Base-by-base conservation (phyloP, 2,888 invertebrate genomes). In the Sussaba pulchella region DNA sequence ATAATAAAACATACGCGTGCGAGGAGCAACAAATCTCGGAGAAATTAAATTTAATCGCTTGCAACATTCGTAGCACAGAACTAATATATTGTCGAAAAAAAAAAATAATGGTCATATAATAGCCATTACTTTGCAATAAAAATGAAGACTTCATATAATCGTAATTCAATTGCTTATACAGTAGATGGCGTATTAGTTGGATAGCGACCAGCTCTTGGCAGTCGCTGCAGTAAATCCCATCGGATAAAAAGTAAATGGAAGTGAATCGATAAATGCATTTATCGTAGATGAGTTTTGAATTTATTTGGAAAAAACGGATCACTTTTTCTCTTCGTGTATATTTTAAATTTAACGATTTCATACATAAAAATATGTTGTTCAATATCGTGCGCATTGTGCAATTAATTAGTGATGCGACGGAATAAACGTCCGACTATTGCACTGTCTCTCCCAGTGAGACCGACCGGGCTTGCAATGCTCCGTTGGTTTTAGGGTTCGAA, bases 391-490 rank as follows among this genome's bases (percentile, higher is more conserved):
- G 2, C 21, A 26, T 52, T 24, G 14, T 31, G 24, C 12, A n/a
- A 54, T 54, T 54, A 4, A 31, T 26, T 26, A 5, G 31, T n/a
- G 26, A n/a, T 2, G 1, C 10, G 6, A 26, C 1, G n/a, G 12
- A 14, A 6, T 36, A 31, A 57, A n/a, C 8, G 14, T 2, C n/a
- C 14, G 5, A 24, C 12, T 8, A 2, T 2, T n/a, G 1, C 6
- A n/a, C 1, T 9, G 3, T 17, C 8, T 26, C 8, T 14, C 57
- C 14, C 12, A 6, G 31, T 12, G 2, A 19, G 14, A 80, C 67
- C 72, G 71, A 77, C 73, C 41, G 77, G 70, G 77, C 19, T 52
- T 12, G n/a, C 19, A 54, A 3, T 12, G 43, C 9, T 26, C 1
- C 12, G 24, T 36, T 14, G 17, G 67, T n/a, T 14, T 43, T 47